Percentiles rank a stretch among this genome's conserved stretches.
Evolutionary conservation across 1,140 invertebrate species (phyloP).

Genomic region (Lepidotrigona ventralis): DNA sequence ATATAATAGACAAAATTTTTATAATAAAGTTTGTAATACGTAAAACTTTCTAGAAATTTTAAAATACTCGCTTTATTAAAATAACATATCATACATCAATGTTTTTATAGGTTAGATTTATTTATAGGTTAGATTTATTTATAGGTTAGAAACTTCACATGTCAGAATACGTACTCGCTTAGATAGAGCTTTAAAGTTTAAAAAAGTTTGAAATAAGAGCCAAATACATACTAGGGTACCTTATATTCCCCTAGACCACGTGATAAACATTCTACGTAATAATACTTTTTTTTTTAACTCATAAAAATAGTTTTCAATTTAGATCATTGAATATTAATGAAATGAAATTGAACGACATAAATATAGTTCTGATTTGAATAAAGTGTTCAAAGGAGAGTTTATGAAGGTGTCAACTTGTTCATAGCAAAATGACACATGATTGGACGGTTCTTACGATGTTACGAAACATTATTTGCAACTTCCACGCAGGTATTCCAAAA

Average conservation of each 20-base stretch:
- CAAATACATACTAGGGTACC: background rate
- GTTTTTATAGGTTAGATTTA: slow-evolving; percentile 8
- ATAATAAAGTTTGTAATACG: background rate
- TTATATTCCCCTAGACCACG: background rate
- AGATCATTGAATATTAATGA: background rate
- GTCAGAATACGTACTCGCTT: background rate
- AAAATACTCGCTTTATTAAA: background rate
- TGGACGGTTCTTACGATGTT: background rate
- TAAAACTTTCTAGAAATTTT: too few relatives aligned
- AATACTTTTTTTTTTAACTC: background rate
- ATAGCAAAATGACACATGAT: background rate
- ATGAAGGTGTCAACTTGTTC: background rate
- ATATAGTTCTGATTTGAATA: background rate
- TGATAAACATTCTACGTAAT: too few relatives aligned
- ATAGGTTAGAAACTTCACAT: slow-evolving; percentile 14
- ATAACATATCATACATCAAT: background rate
- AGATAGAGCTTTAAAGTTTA: background rate
- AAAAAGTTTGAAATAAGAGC: background rate
- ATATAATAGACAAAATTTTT: background rate
- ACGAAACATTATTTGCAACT: background rate
- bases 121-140: slow-evolving; percentile 7
- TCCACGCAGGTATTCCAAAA: background rate
- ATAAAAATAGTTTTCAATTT: background rate
- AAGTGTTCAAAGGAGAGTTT: background rate
- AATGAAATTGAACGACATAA: background rate